Evolutionary conservation across 2,113 vertebrate species (phyloP), one percentile per base, ranked within the genome.

Genomic region (Gobiocypris rarus): DNA sequence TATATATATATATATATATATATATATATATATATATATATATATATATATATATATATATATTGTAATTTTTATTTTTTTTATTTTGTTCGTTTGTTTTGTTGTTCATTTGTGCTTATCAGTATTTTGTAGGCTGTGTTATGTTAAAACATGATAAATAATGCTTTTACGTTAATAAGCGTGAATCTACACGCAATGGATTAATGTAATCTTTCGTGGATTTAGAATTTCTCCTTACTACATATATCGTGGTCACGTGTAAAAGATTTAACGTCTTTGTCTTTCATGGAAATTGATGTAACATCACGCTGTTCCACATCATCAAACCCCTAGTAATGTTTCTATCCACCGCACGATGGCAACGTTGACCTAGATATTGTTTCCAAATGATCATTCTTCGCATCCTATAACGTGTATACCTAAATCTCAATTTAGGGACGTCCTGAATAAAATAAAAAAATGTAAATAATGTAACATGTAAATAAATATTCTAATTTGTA

Each of bases 281-380:
- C 2, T 79, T 48, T 65, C 14, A 31, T 31, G 3, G 19, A 8
- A 9, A 15, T 34, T 54, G 9, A 22, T 26, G n/a, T 74, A 14
- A 43, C 34, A 43, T 43, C 67, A 71, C 2, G 38, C 69, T 75
- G 4, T 24, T 59, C 13, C 24, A 28, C 34, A 34, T 34, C 41
- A 22, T 13, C 3, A 22, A 22, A 15, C 14, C 24, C 1, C 45
- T 22, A 22, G 79, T 65, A 77, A 19, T 70, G 13, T 17, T 86
- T 19, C 59, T 17, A 34, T 67, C 56, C 22, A 70, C 77, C 86
- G 7, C 77, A 28, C 13, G 86, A 59, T 81, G 82, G 82, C 77
- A 73, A 50, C 71, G 50, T 81, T 50, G n/a, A 38, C 43, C 22
- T 59, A 17, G 71, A 9, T 75, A 52, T 38, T 45, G n/a, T 24